Base-by-base conservation (phyloP, 2,888 invertebrate genomes). In the Caenorhabditis sp. region DNA sequence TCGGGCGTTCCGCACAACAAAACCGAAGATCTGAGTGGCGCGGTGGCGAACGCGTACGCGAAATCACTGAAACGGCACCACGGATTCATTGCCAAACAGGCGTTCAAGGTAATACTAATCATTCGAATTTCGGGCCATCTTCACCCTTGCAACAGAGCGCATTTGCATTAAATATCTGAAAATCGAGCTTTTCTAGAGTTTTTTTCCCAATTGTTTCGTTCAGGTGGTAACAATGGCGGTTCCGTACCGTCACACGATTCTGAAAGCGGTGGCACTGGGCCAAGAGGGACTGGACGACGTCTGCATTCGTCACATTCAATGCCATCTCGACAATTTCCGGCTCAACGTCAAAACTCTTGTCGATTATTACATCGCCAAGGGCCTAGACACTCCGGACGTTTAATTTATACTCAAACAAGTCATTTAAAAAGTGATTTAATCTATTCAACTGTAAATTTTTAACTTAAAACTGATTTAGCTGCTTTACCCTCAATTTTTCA, bases 101-200 rank as follows among this genome's bases (percentile, higher is more conserved):
- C 86, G 8, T 88, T 88, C 71, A 87, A 86, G 78, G 87, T 88
- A 30, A 9, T n/a, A n/a, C n/a, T n/a, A n/a, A n/a, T n/a, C n/a
- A n/a, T n/a, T n/a, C n/a, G n/a, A n/a, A n/a, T n/a, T n/a, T n/a
- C n/a, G n/a, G n/a, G n/a, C n/a, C n/a, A n/a, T n/a, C n/a, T n/a
- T n/a, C n/a, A n/a, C n/a, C n/a, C n/a, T n/a, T n/a, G n/a, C n/a
- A n/a, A n/a, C n/a, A n/a, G n/a, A n/a, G n/a, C n/a, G n/a, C n/a
- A n/a, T n/a, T n/a, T n/a, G n/a, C n/a, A n/a, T n/a, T n/a, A n/a
- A n/a, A n/a, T n/a, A n/a, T n/a, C n/a, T n/a, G n/a, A n/a, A n/a
- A 55, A 41, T 8, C 13, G 55, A 9, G 22, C 11, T 39, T 45
- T 59, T 15, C n/a, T 11, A 11, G 26, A 43, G 11, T 41, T 39